phyloP scores from a whole-genome alignment of 2,113 vertebrate genomes.

The Myotis brandtii region DNA sequence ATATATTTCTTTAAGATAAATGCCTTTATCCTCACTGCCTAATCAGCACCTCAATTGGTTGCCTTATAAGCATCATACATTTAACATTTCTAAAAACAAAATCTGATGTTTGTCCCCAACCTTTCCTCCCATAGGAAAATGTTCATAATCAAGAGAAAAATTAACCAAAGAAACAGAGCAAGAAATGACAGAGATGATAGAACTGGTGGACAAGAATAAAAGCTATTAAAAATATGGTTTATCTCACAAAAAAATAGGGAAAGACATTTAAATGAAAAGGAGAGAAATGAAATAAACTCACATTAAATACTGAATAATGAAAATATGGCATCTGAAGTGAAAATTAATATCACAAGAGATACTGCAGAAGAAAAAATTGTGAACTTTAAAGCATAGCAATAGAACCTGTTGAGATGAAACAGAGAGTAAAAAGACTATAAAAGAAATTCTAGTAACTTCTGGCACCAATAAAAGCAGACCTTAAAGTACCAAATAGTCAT shows the following conservation, averaged over 20 bases:
- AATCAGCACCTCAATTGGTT: background rate
- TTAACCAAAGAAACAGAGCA: background rate
- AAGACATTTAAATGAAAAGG: background rate
- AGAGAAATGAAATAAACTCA: background rate
- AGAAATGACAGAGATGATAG: background rate
- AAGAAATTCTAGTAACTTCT: background rate
- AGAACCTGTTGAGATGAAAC: background rate
- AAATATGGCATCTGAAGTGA: background rate
- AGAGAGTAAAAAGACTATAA: background rate
- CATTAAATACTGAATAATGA: background rate
- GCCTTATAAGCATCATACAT: background rate
- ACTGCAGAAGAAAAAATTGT: background rate
- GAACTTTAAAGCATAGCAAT: background rate
- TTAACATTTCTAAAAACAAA: background rate
- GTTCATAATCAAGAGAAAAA: background rate
- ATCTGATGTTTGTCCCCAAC: background rate
- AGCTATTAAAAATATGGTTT: background rate
- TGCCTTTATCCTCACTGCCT: background rate
- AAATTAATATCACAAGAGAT: background rate
- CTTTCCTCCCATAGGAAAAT: background rate
- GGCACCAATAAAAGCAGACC: background rate
- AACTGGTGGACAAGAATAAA: background rate
- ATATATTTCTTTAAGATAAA: slow-evolving; percentile 21
- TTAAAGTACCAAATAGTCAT: background rate
- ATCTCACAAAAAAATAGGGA: background rate